Evolutionary conservation across 2,797 vertebrate genomes (phyloP), one percentile per base, ranked within the genome.

Genomic region (Hydrocynus forskahlii): DNA sequence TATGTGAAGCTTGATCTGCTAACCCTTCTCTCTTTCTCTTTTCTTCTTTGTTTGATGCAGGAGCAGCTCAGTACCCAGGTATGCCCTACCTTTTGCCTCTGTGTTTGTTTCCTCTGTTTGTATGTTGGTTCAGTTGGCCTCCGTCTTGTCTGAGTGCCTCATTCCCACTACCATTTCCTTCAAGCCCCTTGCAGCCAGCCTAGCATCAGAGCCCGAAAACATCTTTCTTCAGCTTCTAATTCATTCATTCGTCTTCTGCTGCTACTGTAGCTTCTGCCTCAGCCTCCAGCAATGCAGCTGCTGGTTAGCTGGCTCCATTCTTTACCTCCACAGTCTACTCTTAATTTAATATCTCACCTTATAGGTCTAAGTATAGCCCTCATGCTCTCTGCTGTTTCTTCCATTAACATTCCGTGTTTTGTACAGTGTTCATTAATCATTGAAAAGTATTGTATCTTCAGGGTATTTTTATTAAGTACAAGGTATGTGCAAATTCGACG

Each of bases 61-160:
- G 94, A 93, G 92, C 92, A 88, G 92, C 94, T 83, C 93, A 95
- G 87, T 87, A 90, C 35, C 89, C 92, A 93, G 94, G 94, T 95
- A 92, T 89, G 90, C 66, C 43, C 38, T 76, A 23, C 54, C 25
- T 84, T 84, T 84, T 81, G 68, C 69, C 59, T 78, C 40, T 84
- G 23, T 77, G 67, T 86, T n/a, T 52, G 62, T 68, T 76, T 83
- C 72, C 64, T 60, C 78, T 60, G 25, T 76, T 77, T 66, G 25
- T 75, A 7, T 84, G 84, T 81, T 54, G 78, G 71, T 57, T 29
- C 35, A 17, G 19, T 8, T 70, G 40, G 12, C 14, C 14, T n/a
- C 10, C 52, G 54, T 35, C 71, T 48, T n/a, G 23, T 57, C 4
- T 8, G 54, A 29, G 16, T 63, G 48, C 62, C 9, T 38, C 59